Evolutionary conservation across 2,113 vertebrate species (phyloP).

Genomic region (Bos indicus): DNA sequence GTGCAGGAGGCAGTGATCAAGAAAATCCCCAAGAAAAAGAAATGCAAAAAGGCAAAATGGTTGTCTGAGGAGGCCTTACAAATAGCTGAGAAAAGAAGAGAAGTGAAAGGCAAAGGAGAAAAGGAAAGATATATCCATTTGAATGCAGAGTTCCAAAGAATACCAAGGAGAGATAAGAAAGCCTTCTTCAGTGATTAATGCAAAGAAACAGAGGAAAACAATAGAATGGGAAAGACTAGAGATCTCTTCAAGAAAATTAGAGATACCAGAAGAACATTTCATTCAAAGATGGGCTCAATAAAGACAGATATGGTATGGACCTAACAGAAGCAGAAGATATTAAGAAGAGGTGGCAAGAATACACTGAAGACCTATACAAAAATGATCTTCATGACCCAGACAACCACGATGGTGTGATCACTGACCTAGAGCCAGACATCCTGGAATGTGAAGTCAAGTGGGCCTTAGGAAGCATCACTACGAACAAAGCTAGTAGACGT

Average conservation of each 20-base stretch:
- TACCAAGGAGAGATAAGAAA: background rate
- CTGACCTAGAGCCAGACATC: background rate
- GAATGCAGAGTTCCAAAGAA: background rate
- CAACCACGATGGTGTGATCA: background rate
- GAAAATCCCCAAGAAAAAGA: background rate
- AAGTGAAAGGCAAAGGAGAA: background rate
- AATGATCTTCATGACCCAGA: background rate
- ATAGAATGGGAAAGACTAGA: background rate
- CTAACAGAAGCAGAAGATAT: background rate
- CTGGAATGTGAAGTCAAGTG: background rate
- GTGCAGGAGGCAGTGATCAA: background rate
- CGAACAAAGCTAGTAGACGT: background rate
- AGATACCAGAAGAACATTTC: background rate
- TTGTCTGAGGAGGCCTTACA: background rate
- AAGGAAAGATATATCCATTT: background rate
- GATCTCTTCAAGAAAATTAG: background rate
- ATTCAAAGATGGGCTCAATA: background rate
- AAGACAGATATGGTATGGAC: background rate
- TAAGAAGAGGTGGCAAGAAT: background rate
- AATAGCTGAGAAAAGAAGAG: background rate
- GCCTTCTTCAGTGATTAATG: background rate
- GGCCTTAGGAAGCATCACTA: background rate
- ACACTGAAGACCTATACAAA: background rate
- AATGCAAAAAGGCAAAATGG: background rate
- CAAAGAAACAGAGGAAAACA: background rate